These are phyloP conservation scores for Coranthus polyacanthus DNA, from an alignment of 2,797 vertebrate species.

Conservation along the genomic window DNA sequence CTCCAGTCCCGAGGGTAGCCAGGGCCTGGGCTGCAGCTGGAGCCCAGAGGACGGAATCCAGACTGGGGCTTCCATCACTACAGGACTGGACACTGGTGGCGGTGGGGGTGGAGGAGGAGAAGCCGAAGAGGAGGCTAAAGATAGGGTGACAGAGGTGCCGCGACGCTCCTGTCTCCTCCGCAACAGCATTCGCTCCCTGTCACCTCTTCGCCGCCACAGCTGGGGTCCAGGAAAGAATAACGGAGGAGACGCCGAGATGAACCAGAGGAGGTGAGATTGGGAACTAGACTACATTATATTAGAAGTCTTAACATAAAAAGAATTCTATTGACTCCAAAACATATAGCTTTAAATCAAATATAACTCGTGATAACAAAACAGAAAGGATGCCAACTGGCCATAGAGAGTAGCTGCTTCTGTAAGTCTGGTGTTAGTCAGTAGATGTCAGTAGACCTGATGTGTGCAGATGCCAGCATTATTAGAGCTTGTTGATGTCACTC, in stretches of 20 bases:
- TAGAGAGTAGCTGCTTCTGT: not conserved
- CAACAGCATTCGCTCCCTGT: slow-evolving; percentile 87
- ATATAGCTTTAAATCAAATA: too few species aligned
- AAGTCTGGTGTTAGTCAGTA: slow-evolving; percentile 26
- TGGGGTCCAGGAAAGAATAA: slow-evolving; percentile 95
- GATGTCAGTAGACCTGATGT: slow-evolving; percentile 38
- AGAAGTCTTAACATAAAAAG: not conserved
- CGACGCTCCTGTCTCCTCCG: slow-evolving; percentile 81
- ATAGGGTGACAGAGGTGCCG: slow-evolving; percentile 90
- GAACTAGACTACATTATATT: not conserved
- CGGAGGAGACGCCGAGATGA: slow-evolving; percentile 90
- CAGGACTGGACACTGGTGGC: slow-evolving; percentile 64
- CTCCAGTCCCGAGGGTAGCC: slow-evolving; percentile 78
- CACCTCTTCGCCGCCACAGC: slow-evolving; percentile 95
- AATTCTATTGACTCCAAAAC: too few species aligned
- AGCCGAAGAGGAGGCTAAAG: slow-evolving; percentile 92
- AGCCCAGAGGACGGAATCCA: slow-evolving; percentile 86
- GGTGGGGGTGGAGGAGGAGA: slow-evolving; percentile 80
- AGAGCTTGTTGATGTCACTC: slow-evolving; percentile 47
- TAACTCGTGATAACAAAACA: too few species aligned
- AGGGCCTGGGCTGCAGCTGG: slow-evolving; percentile 76
- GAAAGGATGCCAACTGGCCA: not conserved
- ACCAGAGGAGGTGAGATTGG: slow-evolving; percentile 90
- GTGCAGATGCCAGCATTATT: slow-evolving; percentile 43
- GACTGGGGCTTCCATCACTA: slow-evolving; percentile 22